phyloP scores from a whole-genome alignment of 2,113 vertebrate species.

The Pogona vitticeps region DNA sequence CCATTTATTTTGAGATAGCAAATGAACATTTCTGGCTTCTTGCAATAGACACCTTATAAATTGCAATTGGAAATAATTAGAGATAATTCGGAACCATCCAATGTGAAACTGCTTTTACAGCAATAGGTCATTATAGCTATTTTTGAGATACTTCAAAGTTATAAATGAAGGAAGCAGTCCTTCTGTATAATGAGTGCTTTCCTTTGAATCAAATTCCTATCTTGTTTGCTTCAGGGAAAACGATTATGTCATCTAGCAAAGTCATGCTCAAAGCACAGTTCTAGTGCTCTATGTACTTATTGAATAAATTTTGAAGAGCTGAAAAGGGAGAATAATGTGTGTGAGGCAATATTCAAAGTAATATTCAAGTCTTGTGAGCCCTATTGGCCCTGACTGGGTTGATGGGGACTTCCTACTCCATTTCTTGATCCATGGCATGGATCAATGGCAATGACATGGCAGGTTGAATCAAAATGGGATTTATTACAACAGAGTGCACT shows the following conservation, averaged over 20 bases:
- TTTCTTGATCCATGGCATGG: no score
- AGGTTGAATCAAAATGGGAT: no score
- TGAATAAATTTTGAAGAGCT: neutral
- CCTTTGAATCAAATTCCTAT: constrained; percentile 21
- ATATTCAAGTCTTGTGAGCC: no score
- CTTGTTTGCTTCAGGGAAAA: constrained; percentile 14
- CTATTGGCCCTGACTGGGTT: no score
- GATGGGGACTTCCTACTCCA: no score
- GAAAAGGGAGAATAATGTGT: no score
- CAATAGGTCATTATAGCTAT: constrained; percentile 2
- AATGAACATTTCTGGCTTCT: neutral
- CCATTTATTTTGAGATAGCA: neutral
- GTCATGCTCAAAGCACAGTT: neutral
- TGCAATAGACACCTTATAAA: constrained; percentile 11
- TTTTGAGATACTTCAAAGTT: constrained; percentile 24
- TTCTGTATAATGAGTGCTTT: constrained; percentile 22
- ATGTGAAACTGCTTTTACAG: constrained; percentile 7
- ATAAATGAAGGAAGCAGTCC: constrained; percentile 10
- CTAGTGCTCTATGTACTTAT: neutral
- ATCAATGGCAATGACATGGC: no score
- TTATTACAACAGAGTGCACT: no score
- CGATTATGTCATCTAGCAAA: constrained; percentile 4
- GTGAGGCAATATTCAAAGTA: no score
- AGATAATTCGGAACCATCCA: neutral
- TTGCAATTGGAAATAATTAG: neutral